Percentiles rank a stretch among this genome's conserved stretches.
These are phyloP conservation scores for Marmota monax DNA, from an alignment of 2,113 vertebrate genomes.

Conservation along the genomic window DNA sequence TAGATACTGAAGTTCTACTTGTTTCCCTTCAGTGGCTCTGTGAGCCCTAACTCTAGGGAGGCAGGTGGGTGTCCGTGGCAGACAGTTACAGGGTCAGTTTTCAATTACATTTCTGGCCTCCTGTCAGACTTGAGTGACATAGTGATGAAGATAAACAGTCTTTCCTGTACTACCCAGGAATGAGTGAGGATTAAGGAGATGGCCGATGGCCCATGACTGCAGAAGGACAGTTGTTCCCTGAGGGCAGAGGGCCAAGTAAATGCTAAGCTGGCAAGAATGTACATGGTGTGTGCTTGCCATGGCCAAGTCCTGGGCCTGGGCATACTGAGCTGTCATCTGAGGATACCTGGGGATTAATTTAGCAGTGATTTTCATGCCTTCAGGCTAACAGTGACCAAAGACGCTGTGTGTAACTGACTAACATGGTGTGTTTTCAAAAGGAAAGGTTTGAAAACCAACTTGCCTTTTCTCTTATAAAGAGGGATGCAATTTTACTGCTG, in stretches of 20 bases:
- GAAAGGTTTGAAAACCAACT: background rate
- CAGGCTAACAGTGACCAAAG: background rate
- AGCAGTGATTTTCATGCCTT: background rate
- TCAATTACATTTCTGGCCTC: background rate
- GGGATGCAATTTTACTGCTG: background rate
- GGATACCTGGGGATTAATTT: background rate
- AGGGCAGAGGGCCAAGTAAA: slow-evolving; percentile 11
- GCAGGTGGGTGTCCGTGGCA: background rate
- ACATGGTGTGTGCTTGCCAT: background rate
- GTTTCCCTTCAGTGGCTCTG: background rate
- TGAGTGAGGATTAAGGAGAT: slow-evolving; percentile 18
- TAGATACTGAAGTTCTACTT: background rate
- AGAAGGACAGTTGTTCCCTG: background rate
- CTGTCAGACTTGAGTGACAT: background rate
- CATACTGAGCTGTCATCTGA: background rate
- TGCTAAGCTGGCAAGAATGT: slow-evolving; percentile 28
- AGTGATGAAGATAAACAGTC: slow-evolving; percentile 16
- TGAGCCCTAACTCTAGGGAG: background rate
- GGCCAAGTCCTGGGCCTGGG: background rate
- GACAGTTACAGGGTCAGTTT: background rate
- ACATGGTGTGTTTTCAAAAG: slow-evolving; percentile 27
- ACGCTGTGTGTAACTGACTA: slow-evolving; percentile 1
- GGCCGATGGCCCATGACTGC: background rate
- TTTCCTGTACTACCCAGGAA: background rate
- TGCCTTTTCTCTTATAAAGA: background rate